phyloP scores from a whole-genome alignment of 2,113 vertebrate species.

The Zeus faber region DNA sequence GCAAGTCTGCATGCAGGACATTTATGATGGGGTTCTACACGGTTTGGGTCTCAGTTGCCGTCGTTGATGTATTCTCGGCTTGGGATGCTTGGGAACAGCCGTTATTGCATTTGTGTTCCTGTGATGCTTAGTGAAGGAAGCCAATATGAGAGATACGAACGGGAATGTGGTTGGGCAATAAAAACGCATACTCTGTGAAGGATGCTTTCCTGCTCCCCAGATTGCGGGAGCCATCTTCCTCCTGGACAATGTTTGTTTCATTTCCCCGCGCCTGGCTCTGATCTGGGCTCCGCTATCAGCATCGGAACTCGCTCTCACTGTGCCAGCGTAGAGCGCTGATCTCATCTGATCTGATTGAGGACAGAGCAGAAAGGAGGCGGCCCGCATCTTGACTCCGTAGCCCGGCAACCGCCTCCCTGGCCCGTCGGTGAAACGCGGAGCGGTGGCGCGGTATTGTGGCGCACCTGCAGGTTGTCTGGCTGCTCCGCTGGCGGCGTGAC shows the following conservation, averaged over 20 bases:
- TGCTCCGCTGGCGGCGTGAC: too few relatives aligned
- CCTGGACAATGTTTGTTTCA: slow-evolving; percentile 4
- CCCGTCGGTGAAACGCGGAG: background rate
- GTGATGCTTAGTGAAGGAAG: slow-evolving; percentile 11
- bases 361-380: slow-evolving; percentile 8
- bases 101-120: slow-evolving; percentile 13
- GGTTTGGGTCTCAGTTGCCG: too few relatives aligned
- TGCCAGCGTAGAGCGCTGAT: slow-evolving; percentile 10
- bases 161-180: slow-evolving; percentile 17
- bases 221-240: slow-evolving; percentile 11
- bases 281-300: slow-evolving; percentile 17
- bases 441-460: too few relatives aligned
- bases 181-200: slow-evolving; percentile 5
- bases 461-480: too few relatives aligned
- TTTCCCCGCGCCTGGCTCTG: slow-evolving; percentile 26
- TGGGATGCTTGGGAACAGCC: slow-evolving; percentile 10
- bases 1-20: too few relatives aligned
- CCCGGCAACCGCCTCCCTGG: slow-evolving; percentile 32
- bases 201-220: background rate
- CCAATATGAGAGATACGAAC: slow-evolving; percentile 6
- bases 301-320: background rate
- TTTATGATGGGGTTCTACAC: slow-evolving; percentile 27
- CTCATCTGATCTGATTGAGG: slow-evolving; percentile 11
- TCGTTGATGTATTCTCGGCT: slow-evolving; percentile 23
- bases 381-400: slow-evolving; percentile 23